phyloP scores from a whole-genome alignment of 1,140 invertebrate genomes.

The Trinorchestia longiramus region DNA sequence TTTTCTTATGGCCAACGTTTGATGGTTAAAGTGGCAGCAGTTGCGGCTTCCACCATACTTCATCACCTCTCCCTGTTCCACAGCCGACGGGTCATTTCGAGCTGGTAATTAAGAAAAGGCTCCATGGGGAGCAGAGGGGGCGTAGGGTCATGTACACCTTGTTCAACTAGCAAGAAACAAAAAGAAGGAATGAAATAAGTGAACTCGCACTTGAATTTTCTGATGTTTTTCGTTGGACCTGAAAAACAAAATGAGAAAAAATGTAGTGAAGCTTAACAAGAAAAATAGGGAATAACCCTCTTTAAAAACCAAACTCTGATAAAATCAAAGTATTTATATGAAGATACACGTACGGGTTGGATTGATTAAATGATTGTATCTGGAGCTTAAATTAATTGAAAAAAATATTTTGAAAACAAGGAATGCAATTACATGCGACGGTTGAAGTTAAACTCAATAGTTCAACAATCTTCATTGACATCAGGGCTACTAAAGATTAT shows the following conservation, averaged over 20 bases:
- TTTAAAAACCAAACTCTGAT: no score
- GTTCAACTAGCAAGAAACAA: neutral
- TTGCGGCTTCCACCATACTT: neutral
- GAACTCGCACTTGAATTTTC: neutral
- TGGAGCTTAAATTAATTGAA: no score
- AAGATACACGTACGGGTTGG: no score
- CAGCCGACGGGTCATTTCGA: neutral
- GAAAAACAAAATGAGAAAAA: neutral
- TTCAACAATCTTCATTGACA: no score
- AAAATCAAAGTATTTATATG: no score
- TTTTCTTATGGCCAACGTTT: neutral
- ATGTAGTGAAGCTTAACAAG: no score
- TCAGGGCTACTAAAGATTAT: no score
- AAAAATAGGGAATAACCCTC: no score
- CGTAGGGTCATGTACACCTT: neutral
- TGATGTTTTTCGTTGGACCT: neutral
- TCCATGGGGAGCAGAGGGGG: neutral
- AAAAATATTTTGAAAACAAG: no score
- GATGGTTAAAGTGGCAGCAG: neutral
- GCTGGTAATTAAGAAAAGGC: neutral
- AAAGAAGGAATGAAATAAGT: neutral
- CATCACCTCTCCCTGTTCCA: neutral
- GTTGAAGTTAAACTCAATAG: no score
- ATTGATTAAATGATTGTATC: no score
- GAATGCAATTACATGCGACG: no score